Evolutionary conservation across 2,797 vertebrate genomes (phyloP).

Genomic region (Gallinago stenura): DNA sequence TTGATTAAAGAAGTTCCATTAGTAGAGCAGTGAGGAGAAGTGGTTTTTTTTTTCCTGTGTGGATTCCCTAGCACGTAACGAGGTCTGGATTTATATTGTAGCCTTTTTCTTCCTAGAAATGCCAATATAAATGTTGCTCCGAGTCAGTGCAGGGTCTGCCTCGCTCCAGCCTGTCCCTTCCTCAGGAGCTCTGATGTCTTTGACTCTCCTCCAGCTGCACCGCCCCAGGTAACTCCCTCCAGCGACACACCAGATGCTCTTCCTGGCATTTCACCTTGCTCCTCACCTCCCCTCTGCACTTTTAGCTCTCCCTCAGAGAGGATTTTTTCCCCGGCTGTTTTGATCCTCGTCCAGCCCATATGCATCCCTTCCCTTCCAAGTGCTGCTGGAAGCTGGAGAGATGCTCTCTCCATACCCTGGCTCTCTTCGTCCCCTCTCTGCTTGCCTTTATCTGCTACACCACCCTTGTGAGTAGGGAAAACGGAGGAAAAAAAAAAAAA

Average conservation of each 20-base stretch:
- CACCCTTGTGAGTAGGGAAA: rapidly evolving
- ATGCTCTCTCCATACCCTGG: rapidly evolving
- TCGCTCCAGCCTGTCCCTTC: not conserved
- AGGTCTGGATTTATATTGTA: not conserved
- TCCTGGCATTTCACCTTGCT: not conserved
- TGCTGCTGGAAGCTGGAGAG: not conserved
- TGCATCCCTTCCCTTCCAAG: not conserved
- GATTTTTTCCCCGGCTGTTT: not conserved
- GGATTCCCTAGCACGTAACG: rapidly evolving
- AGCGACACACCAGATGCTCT: not conserved
- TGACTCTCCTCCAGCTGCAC: not conserved
- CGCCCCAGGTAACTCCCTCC: not conserved
- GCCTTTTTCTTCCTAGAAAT: not conserved
- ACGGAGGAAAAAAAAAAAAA: too few relatives aligned
- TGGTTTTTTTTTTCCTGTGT: not conserved
- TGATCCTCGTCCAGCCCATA: not conserved
- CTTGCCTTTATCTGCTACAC: not conserved
- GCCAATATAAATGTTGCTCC: not conserved
- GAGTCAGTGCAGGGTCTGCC: not conserved
- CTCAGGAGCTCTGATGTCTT: not conserved
- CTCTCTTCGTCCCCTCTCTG: not conserved
- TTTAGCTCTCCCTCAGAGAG: not conserved
- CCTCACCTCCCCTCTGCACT: rapidly evolving
- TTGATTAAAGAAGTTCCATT: not conserved
- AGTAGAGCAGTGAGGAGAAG: not conserved